Percentiles rank a stretch among this genome's conserved stretches.
Conservation (phyloP, 2,113 vertebrate genomes). For the Caracal caracal region DNA sequence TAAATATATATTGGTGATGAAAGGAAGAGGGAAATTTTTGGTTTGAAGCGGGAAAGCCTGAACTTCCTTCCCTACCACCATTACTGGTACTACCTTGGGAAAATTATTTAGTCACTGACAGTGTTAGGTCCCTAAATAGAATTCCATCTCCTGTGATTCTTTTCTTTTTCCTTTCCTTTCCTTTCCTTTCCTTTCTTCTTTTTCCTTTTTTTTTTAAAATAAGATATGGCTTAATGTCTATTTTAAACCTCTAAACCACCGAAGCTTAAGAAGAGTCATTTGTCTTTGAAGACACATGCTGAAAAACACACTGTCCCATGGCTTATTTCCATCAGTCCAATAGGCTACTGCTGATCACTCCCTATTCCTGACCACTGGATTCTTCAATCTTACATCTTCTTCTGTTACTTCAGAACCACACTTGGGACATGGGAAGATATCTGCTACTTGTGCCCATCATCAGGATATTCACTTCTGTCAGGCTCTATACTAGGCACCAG, state of each 20-base stretch:
- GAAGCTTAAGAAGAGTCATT: background rate
- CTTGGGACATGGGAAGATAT: background rate
- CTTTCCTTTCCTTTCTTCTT: no score
- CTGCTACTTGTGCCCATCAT: background rate
- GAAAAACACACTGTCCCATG: background rate
- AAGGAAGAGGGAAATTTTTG: background rate
- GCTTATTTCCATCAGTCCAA: background rate
- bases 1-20: background rate
- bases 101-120: background rate
- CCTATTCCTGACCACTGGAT: background rate
- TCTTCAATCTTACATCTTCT: background rate
- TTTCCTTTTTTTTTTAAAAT: background rate
- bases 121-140: background rate
- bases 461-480: background rate
- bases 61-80: background rate
- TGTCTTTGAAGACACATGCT: background rate
- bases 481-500: background rate
- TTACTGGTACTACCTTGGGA: no score
- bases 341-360: background rate
- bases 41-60: background rate
- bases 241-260: background rate
- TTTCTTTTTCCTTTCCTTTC: no score
- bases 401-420: background rate
- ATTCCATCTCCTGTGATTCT: background rate
- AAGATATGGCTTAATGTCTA: background rate